Evolutionary conservation across 2,113 vertebrate genomes (phyloP).

Genomic region (Pan paniscus): DNA sequence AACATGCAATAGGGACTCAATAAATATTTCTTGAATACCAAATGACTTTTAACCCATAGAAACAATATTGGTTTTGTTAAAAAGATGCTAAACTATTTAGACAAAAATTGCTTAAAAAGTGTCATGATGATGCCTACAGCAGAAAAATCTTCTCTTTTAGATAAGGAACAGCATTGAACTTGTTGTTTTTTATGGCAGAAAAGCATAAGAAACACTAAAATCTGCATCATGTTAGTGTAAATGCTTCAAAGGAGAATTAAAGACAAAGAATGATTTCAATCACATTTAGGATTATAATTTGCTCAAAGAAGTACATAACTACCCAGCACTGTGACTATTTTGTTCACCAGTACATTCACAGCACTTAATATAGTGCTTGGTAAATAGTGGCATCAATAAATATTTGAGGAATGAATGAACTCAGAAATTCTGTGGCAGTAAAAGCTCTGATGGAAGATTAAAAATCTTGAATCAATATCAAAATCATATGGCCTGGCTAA

Average conservation of each 20-base stretch:
- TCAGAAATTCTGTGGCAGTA: conserved; percentile 1
- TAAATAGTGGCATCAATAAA: conserved; percentile 18
- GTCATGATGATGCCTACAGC: neutral
- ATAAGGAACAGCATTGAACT: neutral
- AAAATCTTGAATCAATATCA: conserved; percentile 54
- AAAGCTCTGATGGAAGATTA: conserved; percentile 47
- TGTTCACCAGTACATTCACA: neutral
- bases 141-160: neutral
- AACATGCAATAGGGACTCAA: neutral
- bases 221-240: neutral
- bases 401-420: conserved; percentile 33
- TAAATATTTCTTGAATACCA: neutral
- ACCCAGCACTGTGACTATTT: neutral
- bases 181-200: neutral
- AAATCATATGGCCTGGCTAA: conserved; percentile 44
- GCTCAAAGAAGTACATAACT: neutral
- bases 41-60: neutral
- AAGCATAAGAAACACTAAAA: neutral
- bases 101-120: neutral
- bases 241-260: conserved; percentile 25
- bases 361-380: neutral
- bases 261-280: neutral
- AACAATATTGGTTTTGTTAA: neutral
- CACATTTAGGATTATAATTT: neutral
- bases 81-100: neutral